Percentiles rank a stretch among this genome's conserved stretches.
Conservation (phyloP, 1,140 invertebrate genomes). For the Bombus impatiens region DNA sequence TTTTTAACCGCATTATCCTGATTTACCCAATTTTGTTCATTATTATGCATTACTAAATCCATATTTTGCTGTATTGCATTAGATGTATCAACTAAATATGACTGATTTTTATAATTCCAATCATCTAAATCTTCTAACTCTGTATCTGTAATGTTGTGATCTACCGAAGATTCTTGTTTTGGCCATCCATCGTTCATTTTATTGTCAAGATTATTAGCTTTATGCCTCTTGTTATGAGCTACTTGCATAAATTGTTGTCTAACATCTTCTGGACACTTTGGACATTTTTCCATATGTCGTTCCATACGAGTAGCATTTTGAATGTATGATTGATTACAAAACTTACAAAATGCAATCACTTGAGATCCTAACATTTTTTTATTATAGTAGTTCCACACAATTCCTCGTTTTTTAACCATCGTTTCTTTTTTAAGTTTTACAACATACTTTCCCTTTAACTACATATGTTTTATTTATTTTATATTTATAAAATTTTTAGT, state of each 20-base stretch:
- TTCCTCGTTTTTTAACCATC: conserved; percentile 76
- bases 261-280: conserved; percentile 72
- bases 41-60: conserved; percentile 47
- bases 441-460: not conserved
- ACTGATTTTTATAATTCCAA: conserved; percentile 67
- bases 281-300: conserved; percentile 73
- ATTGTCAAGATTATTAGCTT: conserved; percentile 65
- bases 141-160: conserved; percentile 58
- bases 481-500: not conserved
- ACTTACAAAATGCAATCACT: conserved; percentile 76
- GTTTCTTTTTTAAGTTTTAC: not conserved
- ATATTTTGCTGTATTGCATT: conserved; percentile 46
- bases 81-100: conserved; percentile 20
- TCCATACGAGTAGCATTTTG: conserved; percentile 78
- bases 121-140: conserved; percentile 65
- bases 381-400: conserved; percentile 77
- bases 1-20: conserved; percentile 22
- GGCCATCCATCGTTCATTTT: conserved; percentile 64
- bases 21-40: conserved; percentile 33
- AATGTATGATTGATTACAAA: conserved; percentile 75
- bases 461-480: not conserved
- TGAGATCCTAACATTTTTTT: conserved; percentile 76
- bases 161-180: conserved; percentile 63
- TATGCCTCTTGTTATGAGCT: conserved; percentile 69
- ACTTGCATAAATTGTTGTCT: conserved; percentile 72